Evolutionary conservation across 2,888 invertebrate species (phyloP), one percentile per base, ranked within the genome.

Genomic region (Dendrolimus houi): DNA sequence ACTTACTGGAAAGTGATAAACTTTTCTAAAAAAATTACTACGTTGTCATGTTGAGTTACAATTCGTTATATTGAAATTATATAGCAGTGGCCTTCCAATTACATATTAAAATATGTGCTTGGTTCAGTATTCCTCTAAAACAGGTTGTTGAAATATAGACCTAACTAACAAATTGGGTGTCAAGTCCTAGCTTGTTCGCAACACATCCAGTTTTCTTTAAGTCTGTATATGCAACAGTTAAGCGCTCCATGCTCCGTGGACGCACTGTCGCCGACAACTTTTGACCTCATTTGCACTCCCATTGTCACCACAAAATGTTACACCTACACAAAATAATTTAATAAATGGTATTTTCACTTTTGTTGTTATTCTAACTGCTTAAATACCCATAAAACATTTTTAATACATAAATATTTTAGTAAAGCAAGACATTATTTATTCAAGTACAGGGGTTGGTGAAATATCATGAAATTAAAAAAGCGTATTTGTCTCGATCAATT

Each of bases 261-360:
- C 70, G 67, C 64, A 61, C 60, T 67, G 64, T 68, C 66, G 66
- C 62, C 65, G 61, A 60, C 63, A 75, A 77, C 72, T 72, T 72
- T 71, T 71, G 70, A 75, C 75, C 73, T 73, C 76, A 72, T 76
- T 77, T 72, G 63, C 72, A 72, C 68, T 66, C 62, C 63, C 68
- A 71, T 74, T 77, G 72, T 77, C 70, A 66, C 64, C 68, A 29
- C 29, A 29, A 61, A 71, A 69, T 69, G 67, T 64, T 66, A 64
- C 66, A 64, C 68, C 65, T 65, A 60, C 60, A 60, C 29, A 56
- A 61, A 68, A 75, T 70, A 60, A 67, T 65, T 64, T 69, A 67
- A 69, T 67, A 66, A 29, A 29, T 64, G 59, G 61, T 62, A 64
- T 66, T 65, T 60, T 63, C 62, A 64, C 64, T 68, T 67, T 59